These are phyloP conservation scores for Rhombomys opimus DNA, from an alignment of 2,113 vertebrate genomes.

Conservation along the genomic window DNA sequence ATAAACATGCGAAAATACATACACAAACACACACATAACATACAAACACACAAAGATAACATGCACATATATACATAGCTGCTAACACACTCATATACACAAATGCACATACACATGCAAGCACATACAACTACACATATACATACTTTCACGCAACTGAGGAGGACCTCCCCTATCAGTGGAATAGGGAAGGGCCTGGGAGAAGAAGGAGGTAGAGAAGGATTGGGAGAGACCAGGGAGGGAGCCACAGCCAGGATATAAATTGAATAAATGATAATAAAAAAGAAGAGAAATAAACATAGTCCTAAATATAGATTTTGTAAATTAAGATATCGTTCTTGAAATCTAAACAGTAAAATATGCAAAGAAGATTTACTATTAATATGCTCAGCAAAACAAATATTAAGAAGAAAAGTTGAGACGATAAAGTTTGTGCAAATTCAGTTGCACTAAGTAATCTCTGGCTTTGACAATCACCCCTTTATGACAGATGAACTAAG, in stretches of 20 bases:
- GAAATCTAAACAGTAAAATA: neutral
- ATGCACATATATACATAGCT: too few relatives aligned
- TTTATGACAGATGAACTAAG: neutral
- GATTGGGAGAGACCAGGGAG: too few relatives aligned
- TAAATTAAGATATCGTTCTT: neutral
- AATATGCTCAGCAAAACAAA: neutral
- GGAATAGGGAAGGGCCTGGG: too few relatives aligned
- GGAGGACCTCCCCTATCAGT: too few relatives aligned
- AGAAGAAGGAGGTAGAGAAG: too few relatives aligned
- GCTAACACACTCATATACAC: neutral
- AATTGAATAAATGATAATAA: neutral
- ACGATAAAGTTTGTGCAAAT: neutral
- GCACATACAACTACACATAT: too few relatives aligned
- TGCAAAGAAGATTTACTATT: neutral
- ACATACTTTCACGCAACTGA: too few relatives aligned
- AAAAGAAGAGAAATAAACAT: neutral
- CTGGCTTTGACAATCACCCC: neutral
- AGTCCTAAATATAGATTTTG: neutral
- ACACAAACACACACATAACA: neutral
- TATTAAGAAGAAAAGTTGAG: neutral
- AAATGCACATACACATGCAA: neutral
- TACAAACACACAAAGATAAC: neutral
- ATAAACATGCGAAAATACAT: neutral
- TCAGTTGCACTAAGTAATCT: rapidly evolving
- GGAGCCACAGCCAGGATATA: too few relatives aligned